Base-by-base conservation (phyloP, 2,888 invertebrate species). In the Nomada hirtipes region DNA sequence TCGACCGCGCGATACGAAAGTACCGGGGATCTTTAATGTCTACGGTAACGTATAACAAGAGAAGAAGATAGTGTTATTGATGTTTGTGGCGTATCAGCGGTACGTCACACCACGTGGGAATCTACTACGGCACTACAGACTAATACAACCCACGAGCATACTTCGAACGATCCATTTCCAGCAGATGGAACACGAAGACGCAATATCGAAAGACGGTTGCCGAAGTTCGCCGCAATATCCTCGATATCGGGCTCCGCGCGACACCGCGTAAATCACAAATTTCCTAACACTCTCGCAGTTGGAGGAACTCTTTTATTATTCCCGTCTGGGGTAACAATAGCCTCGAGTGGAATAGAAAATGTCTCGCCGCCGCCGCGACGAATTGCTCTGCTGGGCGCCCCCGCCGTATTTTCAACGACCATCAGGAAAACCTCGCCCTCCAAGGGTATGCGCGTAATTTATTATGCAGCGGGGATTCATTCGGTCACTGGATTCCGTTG, bases 391-490 rank as follows among this genome's bases (percentile, higher is more conserved):
- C 13, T n/a, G 26, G 18, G 18, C 29, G 61, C 13, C 15, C 11
- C 23, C 47, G 15, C 47, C 57, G 53, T 70, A 76, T 71, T 60
- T 60, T 65, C 13, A 9, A 2, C 9, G 7, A 10, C 10, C 23
- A 2, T 0, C 23, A 44, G 47, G 23, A 15, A 36, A 77, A 44
- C 15, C 76, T 59, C 23, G n/a, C 65, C 20, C n/a, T 42, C n/a
- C 57, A 20, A 26, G 64, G 44, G 44, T 26, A 72, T 20, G 44
- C n/a, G 50, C 13, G n/a, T 50, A 4, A 47, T 52, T 70, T 76
- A 70, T 42, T 53, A 55, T 29, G 13, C 79, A n/a, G 11, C 2
- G 23, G 70, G 76, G 77, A 76, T 42, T 29, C 53, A 57, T 70
- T 69, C 23, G 50, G 26, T 3, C 13, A n/a, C n/a, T 36, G 36